These are phyloP conservation scores for Prinia subflava DNA, from an alignment of 2,113 vertebrate genomes.

Conservation along the genomic window DNA sequence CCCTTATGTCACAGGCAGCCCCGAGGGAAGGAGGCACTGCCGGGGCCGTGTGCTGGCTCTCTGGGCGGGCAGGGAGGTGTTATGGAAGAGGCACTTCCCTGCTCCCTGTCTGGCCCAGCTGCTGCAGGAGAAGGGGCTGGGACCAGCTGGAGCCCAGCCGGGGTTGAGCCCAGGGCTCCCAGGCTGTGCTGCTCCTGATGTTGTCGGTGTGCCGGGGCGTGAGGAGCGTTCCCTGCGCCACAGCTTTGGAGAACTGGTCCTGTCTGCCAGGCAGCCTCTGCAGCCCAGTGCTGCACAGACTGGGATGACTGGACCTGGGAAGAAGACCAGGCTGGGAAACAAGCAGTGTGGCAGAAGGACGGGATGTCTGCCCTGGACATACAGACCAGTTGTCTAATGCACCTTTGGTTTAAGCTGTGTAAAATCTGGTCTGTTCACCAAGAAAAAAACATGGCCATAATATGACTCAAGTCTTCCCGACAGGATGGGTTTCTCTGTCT, in stretches of 20 bases:
- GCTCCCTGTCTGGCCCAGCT: constrained; percentile 1
- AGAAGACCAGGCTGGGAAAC: constrained; percentile 25
- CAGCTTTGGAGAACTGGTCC: not conserved
- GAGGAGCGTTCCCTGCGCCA: not conserved
- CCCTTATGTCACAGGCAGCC: not conserved
- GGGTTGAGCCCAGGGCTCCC: not conserved
- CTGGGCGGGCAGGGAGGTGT: not conserved
- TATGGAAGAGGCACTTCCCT: not conserved
- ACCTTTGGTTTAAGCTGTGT: not conserved
- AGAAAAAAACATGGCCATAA: constrained; percentile 6
- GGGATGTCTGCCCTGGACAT: not conserved
- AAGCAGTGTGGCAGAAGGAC: not conserved
- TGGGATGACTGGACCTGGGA: constrained; percentile 44
- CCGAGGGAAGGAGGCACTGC: not conserved
- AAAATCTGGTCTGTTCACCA: constrained; percentile 15
- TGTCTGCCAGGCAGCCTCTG: constrained; percentile 30
- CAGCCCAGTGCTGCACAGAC: constrained; percentile 6
- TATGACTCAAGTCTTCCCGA: constrained; percentile 35
- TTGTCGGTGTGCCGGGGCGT: rapidly evolving
- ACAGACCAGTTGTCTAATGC: constrained; percentile 15
- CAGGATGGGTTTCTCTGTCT: constrained; percentile 9
- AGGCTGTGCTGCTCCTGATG: not conserved
- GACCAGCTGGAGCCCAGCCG: not conserved
- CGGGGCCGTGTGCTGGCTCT: not conserved
- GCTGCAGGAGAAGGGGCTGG: not conserved